Base-by-base conservation (phyloP, 2,888 invertebrate genomes). In the Agriopis marginaria region DNA sequence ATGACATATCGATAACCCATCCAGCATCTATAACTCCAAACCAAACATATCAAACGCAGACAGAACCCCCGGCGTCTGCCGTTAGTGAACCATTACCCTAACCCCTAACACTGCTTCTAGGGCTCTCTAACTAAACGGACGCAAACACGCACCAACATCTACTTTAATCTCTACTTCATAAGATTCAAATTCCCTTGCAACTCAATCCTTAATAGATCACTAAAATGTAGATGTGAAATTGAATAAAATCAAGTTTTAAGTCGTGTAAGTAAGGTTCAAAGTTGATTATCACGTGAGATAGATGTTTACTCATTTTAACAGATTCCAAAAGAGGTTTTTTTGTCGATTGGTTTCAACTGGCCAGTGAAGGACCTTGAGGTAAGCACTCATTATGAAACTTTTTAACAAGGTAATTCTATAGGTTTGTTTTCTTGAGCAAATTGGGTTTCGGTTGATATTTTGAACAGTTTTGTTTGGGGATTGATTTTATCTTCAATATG, bases 51-150 rank as follows among this genome's bases (percentile, higher is more conserved):
- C 91, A 91, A 89, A 89, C 85, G 78, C 91, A 58, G 63, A 50
- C 61, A 58, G 79, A 79, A 78, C 86, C 87, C 87, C 77, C 82
- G 76, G 83, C 83, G 81, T 79, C 83, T 82, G 87, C 86, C 90
- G 89, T 91, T 88, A 91, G 87, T 87, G 82, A 86, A 86, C 90
- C 91, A 91, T 92, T 91, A 89, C 88, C 87, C 86, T 86, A 84
- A 81, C 77, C 84, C 83, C 83, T 64, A 62, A 67, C 73, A 64
- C 61, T 71, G 63, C 69, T 71, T 76, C 75, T 75, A 82, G 79
- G 73, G 76, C 81, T 74, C 84, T 84, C 77, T 76, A 81, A 75
- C 63, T 75, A 75, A 79, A 79, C 76, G 78, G 72, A 77, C 53
- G 56, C 60, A 17, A 11, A 56, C 42, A 66, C 77, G 71, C 63